phyloP scores from a whole-genome alignment of 1,140 invertebrate genomes.

The Physella acuta region DNA sequence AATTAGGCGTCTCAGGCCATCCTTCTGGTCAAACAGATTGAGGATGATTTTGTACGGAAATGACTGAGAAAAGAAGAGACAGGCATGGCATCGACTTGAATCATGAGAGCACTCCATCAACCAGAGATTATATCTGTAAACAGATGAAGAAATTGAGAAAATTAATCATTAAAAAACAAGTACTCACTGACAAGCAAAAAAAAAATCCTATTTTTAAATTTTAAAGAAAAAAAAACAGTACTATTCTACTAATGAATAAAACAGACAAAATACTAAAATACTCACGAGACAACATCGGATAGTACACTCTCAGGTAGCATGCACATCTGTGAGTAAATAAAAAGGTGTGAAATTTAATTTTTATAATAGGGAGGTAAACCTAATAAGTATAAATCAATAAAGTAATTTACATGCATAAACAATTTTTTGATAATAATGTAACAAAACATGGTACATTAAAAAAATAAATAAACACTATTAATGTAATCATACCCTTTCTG shows the following conservation, averaged over 20 bases:
- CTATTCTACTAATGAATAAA: neutral
- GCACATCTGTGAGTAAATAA: slow-evolving; percentile 70
- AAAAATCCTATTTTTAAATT: neutral
- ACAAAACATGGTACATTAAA: no score
- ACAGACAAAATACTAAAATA: slow-evolving; percentile 2
- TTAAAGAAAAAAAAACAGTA: neutral
- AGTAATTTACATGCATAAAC: no score
- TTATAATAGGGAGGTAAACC: no score
- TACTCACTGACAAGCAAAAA: neutral
- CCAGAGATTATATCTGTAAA: slow-evolving; percentile 85
- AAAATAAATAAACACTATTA: no score
- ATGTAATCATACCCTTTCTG: slow-evolving; percentile 73
- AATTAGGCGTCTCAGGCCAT: slow-evolving; percentile 87
- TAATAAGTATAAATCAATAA: no score
- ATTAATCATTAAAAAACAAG: neutral
- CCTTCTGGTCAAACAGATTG: slow-evolving; percentile 88
- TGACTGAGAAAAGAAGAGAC: slow-evolving; percentile 94
- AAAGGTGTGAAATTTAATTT: no score
- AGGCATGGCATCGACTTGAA: slow-evolving; percentile 91
- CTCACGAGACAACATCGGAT: slow-evolving; percentile 75
- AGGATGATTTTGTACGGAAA: slow-evolving; percentile 90
- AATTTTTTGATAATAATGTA: no score
- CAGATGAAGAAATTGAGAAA: neutral
- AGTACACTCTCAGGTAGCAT: slow-evolving; percentile 77
- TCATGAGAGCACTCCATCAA: slow-evolving; percentile 93